Base-by-base conservation (phyloP, 2,113 vertebrate species). In the Equus przewalskii region DNA sequence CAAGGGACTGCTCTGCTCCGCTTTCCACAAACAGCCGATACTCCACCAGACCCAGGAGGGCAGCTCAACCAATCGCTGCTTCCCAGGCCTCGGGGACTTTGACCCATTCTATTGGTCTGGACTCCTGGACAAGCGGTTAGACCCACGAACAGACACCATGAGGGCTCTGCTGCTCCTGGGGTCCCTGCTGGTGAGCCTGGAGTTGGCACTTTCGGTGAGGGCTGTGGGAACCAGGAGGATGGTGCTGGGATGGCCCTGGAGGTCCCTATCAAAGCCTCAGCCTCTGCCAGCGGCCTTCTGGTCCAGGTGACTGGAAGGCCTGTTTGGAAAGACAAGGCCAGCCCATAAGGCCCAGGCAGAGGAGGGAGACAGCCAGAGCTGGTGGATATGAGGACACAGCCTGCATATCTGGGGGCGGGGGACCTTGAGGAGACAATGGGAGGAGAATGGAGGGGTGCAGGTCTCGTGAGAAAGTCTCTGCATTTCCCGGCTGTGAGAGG, bases 31-130 rank as follows among this genome's bases (percentile, higher is more conserved):
- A 83, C n/a, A 90, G 58, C 64, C 70, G 46, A 28, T 51, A 56
- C 15, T 67, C 69, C 75, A 22, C 12, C 51, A 65, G 64, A 41
- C 36, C 60, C 46, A 28, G 33, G 8, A 80, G 65, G 65, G 67
- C 60, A 93, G 49, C 51, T 78, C 5, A 51, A 44, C 93, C 91
- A 91, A 41, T 81, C 56, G 67, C 88, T 6, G 44, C 30, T 81
- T 84, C 58, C 67, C 70, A 88, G 56, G n/a, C 49, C 58, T 70
- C 69, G 83, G 41, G 46, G 95, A 97, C 89, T 97, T 97, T 97
- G 96, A 22, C 86, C 96, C 93, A 13, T 41, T 78, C 91, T 60
- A 96, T 98, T 91, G 97, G 97, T 94, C 96, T 67, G 96, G n/a
- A 86, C 78, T 90, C 24, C 60, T 44, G 94, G 49, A 44, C 84